Evolutionary conservation across 1,140 invertebrate genomes (phyloP).

Genomic region (Spodoptera frugiperda): DNA sequence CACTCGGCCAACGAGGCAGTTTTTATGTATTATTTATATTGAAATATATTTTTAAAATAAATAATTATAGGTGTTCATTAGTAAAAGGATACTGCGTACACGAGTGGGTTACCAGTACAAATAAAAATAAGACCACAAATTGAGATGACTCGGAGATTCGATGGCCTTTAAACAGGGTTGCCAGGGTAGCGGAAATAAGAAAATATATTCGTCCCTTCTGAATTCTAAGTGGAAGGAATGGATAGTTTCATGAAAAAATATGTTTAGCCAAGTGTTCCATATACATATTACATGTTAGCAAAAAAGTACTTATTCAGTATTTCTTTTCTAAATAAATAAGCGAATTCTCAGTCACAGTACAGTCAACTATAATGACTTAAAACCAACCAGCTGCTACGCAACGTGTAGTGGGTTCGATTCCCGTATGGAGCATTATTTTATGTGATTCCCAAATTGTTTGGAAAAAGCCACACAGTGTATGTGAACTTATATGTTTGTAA

Average conservation of each 20-base stretch:
- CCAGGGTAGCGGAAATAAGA: slow-evolving; percentile 18
- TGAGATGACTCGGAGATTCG: slow-evolving; percentile 40
- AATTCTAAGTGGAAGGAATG: slow-evolving; percentile 13
- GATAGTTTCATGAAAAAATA: slow-evolving; percentile 5
- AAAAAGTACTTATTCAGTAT: too few species aligned
- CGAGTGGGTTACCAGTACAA: slow-evolving; percentile 35
- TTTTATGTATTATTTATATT: too few species aligned
- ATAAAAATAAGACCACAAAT: slow-evolving; percentile 48
- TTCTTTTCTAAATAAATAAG: neutral
- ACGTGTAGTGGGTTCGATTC: too few species aligned
- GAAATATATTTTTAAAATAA: slow-evolving; percentile 16
- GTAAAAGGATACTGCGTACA: slow-evolving; percentile 12
- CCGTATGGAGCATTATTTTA: too few species aligned
- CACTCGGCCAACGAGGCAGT: too few species aligned
- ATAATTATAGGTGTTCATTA: slow-evolving; percentile 29
- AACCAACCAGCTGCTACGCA: too few species aligned
- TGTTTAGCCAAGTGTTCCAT: neutral
- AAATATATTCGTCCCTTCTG: neutral
- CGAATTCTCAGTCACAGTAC: too few species aligned
- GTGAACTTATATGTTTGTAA: too few species aligned
- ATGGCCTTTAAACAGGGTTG: slow-evolving; percentile 36
- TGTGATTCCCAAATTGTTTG: too few species aligned
- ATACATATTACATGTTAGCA: neutral
- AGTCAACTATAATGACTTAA: too few species aligned
- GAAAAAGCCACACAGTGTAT: too few species aligned